These are phyloP conservation scores for Pseudachorutes palmiensis DNA, from an alignment of 1,140 invertebrate species.

Conservation along the genomic window DNA sequence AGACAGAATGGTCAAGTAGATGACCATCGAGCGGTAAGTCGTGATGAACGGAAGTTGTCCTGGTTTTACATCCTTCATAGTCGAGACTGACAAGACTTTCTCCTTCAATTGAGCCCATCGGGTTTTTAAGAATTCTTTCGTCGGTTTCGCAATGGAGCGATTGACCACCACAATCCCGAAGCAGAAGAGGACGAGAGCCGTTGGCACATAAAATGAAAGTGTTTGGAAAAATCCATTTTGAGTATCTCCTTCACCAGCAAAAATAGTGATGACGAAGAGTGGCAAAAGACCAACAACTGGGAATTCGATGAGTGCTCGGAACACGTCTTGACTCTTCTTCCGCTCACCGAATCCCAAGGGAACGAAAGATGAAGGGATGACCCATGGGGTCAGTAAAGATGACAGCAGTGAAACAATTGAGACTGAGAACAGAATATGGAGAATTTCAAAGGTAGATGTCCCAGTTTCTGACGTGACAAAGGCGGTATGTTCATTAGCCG, in stretches of 20 bases:
- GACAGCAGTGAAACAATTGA: slow-evolving; percentile 29
- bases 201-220: not conserved
- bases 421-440: slow-evolving; percentile 21
- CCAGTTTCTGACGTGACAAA: slow-evolving; percentile 34
- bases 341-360: not conserved
- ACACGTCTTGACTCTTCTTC: not conserved
- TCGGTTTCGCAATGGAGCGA: slow-evolving; percentile 24
- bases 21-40: slow-evolving; percentile 59
- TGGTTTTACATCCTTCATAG: not conserved
- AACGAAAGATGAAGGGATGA: slow-evolving; percentile 24
- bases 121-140: slow-evolving; percentile 14
- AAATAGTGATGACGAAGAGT: slow-evolving; percentile 21
- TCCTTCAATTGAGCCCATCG: slow-evolving; percentile 20
- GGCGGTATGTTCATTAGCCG: slow-evolving; percentile 15
- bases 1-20: slow-evolving; percentile 65
- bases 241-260: slow-evolving; percentile 12
- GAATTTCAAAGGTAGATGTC: slow-evolving; percentile 25
- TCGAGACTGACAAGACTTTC: not conserved
- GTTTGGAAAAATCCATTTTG: not conserved
- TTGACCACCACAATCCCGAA: slow-evolving; percentile 26
- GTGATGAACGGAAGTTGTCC: slow-evolving; percentile 50
- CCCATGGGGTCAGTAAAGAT: slow-evolving; percentile 29
- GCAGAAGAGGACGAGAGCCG: slow-evolving; percentile 7
- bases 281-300: slow-evolving; percentile 21
- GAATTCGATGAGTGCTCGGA: slow-evolving; percentile 30